These are phyloP conservation scores for Chalcosyrphus nemorum DNA, from an alignment of 2,888 invertebrate genomes.

Conservation along the genomic window DNA sequence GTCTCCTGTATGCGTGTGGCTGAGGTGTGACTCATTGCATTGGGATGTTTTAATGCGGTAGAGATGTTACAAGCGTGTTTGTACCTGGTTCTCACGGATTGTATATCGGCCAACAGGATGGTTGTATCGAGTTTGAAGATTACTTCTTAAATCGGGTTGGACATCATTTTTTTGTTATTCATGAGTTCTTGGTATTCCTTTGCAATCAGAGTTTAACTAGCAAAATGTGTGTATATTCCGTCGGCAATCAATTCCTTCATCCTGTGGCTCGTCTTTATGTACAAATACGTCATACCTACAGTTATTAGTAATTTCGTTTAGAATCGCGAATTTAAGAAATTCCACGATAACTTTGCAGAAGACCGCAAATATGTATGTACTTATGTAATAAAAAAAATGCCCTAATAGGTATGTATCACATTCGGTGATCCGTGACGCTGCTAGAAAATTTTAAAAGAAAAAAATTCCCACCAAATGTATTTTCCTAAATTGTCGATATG, in stretches of 20 bases:
- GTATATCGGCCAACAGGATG: slow-evolving; percentile 19
- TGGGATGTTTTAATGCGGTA: slow-evolving; percentile 46
- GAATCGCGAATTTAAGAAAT: neutral
- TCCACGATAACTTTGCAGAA: too few species aligned
- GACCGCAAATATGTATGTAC: too few species aligned
- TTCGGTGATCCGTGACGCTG: too few species aligned
- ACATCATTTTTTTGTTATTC: neutral
- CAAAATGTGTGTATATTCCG: neutral
- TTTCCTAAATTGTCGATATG: too few species aligned
- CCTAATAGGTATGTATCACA: too few species aligned
- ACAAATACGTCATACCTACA: too few species aligned
- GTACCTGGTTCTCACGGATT: slow-evolving; percentile 45
- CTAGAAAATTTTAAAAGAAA: too few species aligned
- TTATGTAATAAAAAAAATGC: too few species aligned
- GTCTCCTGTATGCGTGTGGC: slow-evolving; percentile 5
- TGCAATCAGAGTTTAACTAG: neutral
- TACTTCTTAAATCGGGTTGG: neutral
- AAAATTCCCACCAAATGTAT: too few species aligned
- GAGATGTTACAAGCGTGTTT: slow-evolving; percentile 7
- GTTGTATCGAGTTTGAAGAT: slow-evolving; percentile 6
- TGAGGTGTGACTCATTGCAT: slow-evolving; percentile 58
- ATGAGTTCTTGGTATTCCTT: slow-evolving; percentile 18
- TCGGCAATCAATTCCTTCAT: neutral
- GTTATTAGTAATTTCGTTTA: neutral
- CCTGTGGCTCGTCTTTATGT: too few species aligned